A percentile compares a stretch with the other conserved stretches of the same genome.
Evolutionary conservation across 2,113 vertebrate genomes (phyloP).

Genomic region (Sceloporus tristichus): DNA sequence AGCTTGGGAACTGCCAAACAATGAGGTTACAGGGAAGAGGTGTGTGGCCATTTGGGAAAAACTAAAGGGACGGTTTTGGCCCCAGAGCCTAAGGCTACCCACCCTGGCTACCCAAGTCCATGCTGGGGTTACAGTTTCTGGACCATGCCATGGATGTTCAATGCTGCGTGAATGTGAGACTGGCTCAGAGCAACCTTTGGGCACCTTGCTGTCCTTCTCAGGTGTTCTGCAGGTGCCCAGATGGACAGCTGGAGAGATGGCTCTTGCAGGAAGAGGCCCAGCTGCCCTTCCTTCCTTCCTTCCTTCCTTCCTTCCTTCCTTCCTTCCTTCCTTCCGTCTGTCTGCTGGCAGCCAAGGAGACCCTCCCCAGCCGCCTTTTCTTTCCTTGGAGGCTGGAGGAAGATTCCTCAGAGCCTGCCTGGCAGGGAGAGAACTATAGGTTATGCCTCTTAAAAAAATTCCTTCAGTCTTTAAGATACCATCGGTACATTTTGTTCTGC

Average conservation of each 20-base stretch:
- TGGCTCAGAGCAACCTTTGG: accelerated
- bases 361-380: neutral
- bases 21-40: too few relatives aligned
- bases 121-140: neutral
- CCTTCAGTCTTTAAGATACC: conserved; percentile 66
- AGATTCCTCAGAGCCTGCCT: neutral
- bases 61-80: too few relatives aligned
- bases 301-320: neutral
- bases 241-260: too few relatives aligned
- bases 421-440: neutral
- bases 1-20: neutral
- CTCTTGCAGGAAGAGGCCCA: too few relatives aligned
- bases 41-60: too few relatives aligned
- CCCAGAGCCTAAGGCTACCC: too few relatives aligned
- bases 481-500: conserved; percentile 41
- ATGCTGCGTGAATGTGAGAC: too few relatives aligned
- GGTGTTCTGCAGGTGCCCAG: too few relatives aligned
- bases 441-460: conserved; percentile 49
- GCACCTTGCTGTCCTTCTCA: neutral
- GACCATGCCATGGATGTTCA: neutral
- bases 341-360: neutral
- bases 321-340: too few relatives aligned
- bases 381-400: conserved; percentile 32
- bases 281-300: neutral
- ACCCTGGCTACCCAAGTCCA: too few relatives aligned